Conservation (phyloP, 2,113 vertebrate species). For the Xyrauchen texanus region DNA sequence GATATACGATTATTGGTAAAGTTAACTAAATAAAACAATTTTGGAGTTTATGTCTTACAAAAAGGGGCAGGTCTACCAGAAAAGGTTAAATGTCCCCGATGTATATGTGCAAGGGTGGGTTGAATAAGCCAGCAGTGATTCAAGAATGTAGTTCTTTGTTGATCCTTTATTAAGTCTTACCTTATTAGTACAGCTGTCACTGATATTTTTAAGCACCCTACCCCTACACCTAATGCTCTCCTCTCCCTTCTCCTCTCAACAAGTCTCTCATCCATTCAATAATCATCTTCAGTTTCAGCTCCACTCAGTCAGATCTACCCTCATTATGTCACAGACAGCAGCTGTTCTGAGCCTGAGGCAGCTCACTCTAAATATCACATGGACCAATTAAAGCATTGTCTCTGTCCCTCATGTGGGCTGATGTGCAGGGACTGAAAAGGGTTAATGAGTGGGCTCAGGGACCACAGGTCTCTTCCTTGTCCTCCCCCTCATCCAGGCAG, state of each 20-base stretch:
- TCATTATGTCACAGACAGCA: conserved; percentile 52
- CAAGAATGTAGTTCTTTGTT: too few species aligned
- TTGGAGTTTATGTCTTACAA: too few species aligned
- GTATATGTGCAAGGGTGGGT: too few species aligned
- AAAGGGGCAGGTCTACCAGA: too few species aligned
- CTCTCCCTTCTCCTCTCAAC: neutral
- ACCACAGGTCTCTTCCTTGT: neutral
- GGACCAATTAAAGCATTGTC: conserved; percentile 51
- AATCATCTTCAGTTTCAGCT: conserved; percentile 30
- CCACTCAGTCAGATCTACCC: conserved; percentile 36
- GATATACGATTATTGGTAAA: too few species aligned
- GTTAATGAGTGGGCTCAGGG: conserved; percentile 48
- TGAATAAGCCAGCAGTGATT: too few species aligned
- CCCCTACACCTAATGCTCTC: neutral
- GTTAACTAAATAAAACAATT: too few species aligned
- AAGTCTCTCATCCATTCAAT: conserved; percentile 36
- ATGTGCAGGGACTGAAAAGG: conserved; percentile 32
- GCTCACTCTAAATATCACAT: conserved; percentile 47
- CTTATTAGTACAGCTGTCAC: too few species aligned
- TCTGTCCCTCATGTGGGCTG: conserved; percentile 26
- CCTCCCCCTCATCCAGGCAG: conserved; percentile 18
- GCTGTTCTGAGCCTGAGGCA: conserved; percentile 32
- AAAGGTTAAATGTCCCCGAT: too few species aligned
- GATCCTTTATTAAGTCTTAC: too few species aligned
- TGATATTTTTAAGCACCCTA: too few species aligned